Evolutionary conservation across 2,797 vertebrate species (phyloP).

Genomic region (Salmo trutta): DNA sequence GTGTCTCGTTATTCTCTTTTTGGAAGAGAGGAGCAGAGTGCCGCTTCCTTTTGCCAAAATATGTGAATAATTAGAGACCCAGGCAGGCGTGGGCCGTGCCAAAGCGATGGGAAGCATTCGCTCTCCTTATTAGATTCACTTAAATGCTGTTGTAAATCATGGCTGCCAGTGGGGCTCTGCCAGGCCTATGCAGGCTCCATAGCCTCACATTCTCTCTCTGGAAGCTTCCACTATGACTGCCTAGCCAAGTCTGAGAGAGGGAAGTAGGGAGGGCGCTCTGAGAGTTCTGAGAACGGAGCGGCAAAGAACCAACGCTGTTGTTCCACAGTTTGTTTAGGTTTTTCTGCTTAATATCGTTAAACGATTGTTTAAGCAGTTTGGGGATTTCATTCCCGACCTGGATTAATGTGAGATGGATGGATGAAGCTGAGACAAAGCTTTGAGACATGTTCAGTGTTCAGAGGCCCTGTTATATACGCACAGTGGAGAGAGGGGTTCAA

Average conservation of each 20-base stretch:
- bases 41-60: slow-evolving; percentile 90
- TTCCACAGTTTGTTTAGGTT: slow-evolving; percentile 62
- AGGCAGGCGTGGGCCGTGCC: slow-evolving; percentile 81
- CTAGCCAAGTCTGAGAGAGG: slow-evolving; percentile 51
- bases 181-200: slow-evolving; percentile 56
- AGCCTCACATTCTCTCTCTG: slow-evolving; percentile 47
- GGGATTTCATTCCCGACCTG: slow-evolving; percentile 41
- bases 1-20: slow-evolving; percentile 79
- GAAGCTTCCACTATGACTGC: slow-evolving; percentile 62
- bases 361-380: slow-evolving; percentile 53
- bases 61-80: slow-evolving; percentile 94
- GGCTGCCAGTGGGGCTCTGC: slow-evolving; percentile 75
- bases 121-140: slow-evolving; percentile 93
- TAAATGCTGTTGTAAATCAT: slow-evolving; percentile 91
- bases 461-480: slow-evolving; percentile 29
- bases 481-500: slow-evolving; percentile 37
- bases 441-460: slow-evolving; percentile 25
- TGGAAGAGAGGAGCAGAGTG: slow-evolving; percentile 69
- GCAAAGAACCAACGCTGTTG: slow-evolving; percentile 46
- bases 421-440: slow-evolving; percentile 7
- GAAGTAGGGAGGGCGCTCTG: slow-evolving; percentile 33
- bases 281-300: slow-evolving; percentile 42
- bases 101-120: slow-evolving; percentile 90
- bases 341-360: slow-evolving; percentile 48
- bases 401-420: slow-evolving; percentile 53